A percentile compares a stretch with the other conserved stretches of the same genome.
These are phyloP conservation scores for Plusia festucae DNA, from an alignment of 2,888 invertebrate genomes.

Conservation along the genomic window DNA sequence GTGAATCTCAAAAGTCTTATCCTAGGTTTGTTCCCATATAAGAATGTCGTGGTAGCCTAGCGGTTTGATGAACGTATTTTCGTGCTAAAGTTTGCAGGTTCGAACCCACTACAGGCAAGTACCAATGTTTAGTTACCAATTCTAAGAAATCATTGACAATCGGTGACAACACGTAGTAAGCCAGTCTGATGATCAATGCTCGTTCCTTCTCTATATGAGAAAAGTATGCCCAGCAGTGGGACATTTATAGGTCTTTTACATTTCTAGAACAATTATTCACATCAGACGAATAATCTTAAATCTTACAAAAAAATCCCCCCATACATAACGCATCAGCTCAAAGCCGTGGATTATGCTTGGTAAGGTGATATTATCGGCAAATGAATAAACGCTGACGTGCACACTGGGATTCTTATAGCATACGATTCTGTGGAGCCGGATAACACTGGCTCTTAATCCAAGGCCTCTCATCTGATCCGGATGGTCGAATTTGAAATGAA, in stretches of 20 bases:
- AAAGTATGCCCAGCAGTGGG: no score
- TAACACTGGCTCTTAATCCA: constrained; percentile 62
- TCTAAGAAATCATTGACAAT: no score
- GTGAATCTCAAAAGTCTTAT: not conserved
- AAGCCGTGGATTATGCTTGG: constrained; percentile 54
- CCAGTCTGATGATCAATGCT: no score
- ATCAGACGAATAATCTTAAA: constrained; percentile 9
- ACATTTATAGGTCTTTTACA: no score
- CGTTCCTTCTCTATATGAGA: no score
- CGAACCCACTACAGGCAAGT: no score
- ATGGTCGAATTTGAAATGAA: constrained; percentile 64
- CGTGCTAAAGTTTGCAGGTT: no score
- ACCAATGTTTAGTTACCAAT: no score
- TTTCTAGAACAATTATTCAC: no score
- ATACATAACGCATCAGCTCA: constrained; percentile 21
- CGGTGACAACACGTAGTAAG: no score
- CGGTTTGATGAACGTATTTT: no score
- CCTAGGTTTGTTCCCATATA: not conserved
- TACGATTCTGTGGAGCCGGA: constrained; percentile 62
- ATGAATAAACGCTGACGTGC: constrained; percentile 69
- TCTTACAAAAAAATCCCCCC: constrained; percentile 13
- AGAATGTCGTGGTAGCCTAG: no score
- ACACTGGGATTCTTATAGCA: constrained; percentile 57
- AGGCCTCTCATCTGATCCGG: constrained; percentile 57
- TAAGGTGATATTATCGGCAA: constrained; percentile 56